Evolutionary conservation across 2,888 invertebrate species (phyloP), one percentile per base, ranked within the genome.

Genomic region (Orchestes rusci): DNA sequence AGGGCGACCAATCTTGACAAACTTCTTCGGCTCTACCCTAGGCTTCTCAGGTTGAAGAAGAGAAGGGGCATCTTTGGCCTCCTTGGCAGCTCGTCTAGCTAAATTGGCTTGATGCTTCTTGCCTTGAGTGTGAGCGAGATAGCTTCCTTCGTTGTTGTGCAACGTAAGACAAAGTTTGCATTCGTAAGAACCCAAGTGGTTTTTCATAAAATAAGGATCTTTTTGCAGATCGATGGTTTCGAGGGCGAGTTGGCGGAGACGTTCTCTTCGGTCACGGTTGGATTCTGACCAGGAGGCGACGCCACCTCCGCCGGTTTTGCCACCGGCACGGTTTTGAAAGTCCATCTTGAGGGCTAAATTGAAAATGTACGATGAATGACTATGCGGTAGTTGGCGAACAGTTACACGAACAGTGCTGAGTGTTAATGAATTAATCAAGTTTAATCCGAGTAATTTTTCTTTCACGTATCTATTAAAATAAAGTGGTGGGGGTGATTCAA

Each of bases 161-260:
- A 99, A 74, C 0, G 99, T 99, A 39, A 99, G 70, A 74, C 99
- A 99, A 3, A 99, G 71, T 72, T 99, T 99, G 69, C 99, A 99
- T 71, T 99, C 99, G 69, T 99, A 99, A 0, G 97, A 94, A 1
- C 87, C 83, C 76, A 68, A 54, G 73, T 99, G 99, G 73, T 99
- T 99, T 80, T 96, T 95, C 99, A 99, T 99, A 77, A 99, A 99
- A 79, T 99, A 99, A 0, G 99, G 99, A 78, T 99, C 99, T 70
- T 99, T 99, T 65, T 95, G 93, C 16, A 99, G 75, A 68, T 99
- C 99, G 48, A 99, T 99, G 0, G 99, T 99, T 68, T 99, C 99
- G 45, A 99, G 72, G 16, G 99, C 99, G 34, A 99, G 76, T 68
- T 96, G 96, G 8, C 97, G 79, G 18, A 97, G 78, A 43, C 97